Base-by-base conservation (phyloP, 2,888 invertebrate species). In the Orthosia gracilis region DNA sequence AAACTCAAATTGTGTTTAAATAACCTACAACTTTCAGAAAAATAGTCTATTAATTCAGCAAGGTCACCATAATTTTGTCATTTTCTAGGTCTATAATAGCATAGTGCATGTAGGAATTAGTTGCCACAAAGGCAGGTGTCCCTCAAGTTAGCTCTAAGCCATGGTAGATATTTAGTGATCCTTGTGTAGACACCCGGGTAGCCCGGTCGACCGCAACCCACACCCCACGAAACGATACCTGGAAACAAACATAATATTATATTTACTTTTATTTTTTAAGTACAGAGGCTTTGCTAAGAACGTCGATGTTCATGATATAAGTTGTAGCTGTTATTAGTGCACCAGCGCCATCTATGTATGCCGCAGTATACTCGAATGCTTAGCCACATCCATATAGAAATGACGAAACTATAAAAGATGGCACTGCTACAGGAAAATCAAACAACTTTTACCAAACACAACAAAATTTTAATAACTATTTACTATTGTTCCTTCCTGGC, bases 161-260 rank as follows among this genome's bases (percentile, higher is more conserved):
- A 98, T 67, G 97, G 97, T 11, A 98, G 92, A 89, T 98, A 98
- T 84, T 97, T 96, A 0, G 97, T 96, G 18, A 98, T 98, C 82
- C 98, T 95, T 0, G 98, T 98, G 88, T 98, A 98, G 7, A 98
- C 98, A 3, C 98, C 98, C 0, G 98, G 98, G 88, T 98, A 98
- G 0, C 98, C 98, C 11, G 97, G 97, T 80, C 98, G 94, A 0
- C 98, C 98, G 89, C 98, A 98, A 2, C 98, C 98, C 0, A 98
- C 98, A 17, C 98, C 98, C 98, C 98, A 98, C 0, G 98, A 98
- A 0, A 98, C 98, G 85, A 98, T 98, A 50, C 98, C 98, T 98
- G 93, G 18, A 96, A 95, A 69, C 3, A 75, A 47, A 40, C 12
- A 66, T 3, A 40, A 4, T 7, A 40, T 15, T 23, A 23, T 23